Percentiles rank a stretch among this genome's conserved stretches.
These are phyloP conservation scores for Drosophila histrio DNA, from an alignment of 2,888 invertebrate genomes.

Conservation along the genomic window DNA sequence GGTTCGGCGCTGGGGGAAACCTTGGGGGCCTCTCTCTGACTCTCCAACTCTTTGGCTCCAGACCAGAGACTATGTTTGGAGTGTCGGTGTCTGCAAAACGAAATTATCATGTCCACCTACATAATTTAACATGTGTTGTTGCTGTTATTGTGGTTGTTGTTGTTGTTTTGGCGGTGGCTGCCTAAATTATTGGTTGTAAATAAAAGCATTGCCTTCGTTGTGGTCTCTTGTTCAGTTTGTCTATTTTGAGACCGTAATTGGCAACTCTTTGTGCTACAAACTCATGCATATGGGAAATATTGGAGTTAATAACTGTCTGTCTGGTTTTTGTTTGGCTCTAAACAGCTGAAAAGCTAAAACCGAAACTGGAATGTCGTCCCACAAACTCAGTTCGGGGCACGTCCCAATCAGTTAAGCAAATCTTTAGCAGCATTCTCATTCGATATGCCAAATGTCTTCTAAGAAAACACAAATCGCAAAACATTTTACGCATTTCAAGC, in stretches of 20 bases:
- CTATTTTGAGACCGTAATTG: constrained; percentile 73
- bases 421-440: constrained; percentile 39
- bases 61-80: constrained; percentile 17
- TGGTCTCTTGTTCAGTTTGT: constrained; percentile 56
- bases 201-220: constrained; percentile 59
- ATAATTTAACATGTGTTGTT: constrained; percentile 73
- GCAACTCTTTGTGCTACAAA: constrained; percentile 34
- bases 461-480: constrained; percentile 35
- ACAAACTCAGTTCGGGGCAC: constrained; percentile 29
- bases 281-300: constrained; percentile 12
- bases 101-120: constrained; percentile 79
- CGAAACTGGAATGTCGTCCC: constrained; percentile 30
- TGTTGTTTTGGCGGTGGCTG: constrained; percentile 33
- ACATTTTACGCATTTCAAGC: constrained; percentile 62
- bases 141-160: constrained; percentile 26
- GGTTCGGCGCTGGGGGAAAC: constrained; percentile 29
- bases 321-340: not conserved
- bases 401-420: constrained; percentile 43
- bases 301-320: constrained; percentile 37
- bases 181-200: constrained; percentile 78
- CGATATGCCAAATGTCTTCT: constrained; percentile 48
- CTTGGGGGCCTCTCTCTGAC: constrained; percentile 39
- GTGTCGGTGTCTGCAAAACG: constrained; percentile 65
- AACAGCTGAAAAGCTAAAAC: constrained; percentile 7
- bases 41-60: constrained; percentile 2